Evolutionary conservation across 2,113 vertebrate genomes (phyloP).

Genomic region (Cavia aperea): DNA sequence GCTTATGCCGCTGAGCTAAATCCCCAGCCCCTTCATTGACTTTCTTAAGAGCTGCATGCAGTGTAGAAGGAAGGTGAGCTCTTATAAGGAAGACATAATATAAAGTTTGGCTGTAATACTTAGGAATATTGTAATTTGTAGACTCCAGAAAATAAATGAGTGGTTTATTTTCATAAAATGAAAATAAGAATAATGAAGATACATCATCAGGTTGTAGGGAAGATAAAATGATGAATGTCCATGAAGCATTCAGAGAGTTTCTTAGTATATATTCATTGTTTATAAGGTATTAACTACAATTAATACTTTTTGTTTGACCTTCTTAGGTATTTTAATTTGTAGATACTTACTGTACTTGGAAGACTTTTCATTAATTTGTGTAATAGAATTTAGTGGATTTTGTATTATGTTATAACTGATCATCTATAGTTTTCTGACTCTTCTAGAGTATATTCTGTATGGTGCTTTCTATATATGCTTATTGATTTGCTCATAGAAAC

Average conservation of each 20-base stretch:
- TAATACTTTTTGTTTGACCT: neutral
- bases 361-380: neutral
- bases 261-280: neutral
- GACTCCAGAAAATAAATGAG: neutral
- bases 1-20: too few relatives aligned
- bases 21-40: neutral
- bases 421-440: neutral
- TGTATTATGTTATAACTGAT: neutral
- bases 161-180: slow-evolving; percentile 15
- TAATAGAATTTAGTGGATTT: neutral
- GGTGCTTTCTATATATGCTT: neutral
- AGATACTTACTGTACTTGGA: neutral
- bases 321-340: neutral
- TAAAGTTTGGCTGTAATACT: neutral
- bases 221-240: neutral
- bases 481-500: neutral
- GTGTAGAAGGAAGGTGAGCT: neutral
- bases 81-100: neutral
- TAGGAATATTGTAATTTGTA: neutral
- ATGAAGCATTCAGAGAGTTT: neutral
- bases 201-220: neutral
- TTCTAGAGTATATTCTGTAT: slow-evolving; percentile 8
- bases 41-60: neutral
- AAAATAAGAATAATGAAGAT: neutral
- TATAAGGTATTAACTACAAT: neutral